Base-by-base conservation (phyloP, 1,140 invertebrate genomes). In the Papilio polytes region DNA sequence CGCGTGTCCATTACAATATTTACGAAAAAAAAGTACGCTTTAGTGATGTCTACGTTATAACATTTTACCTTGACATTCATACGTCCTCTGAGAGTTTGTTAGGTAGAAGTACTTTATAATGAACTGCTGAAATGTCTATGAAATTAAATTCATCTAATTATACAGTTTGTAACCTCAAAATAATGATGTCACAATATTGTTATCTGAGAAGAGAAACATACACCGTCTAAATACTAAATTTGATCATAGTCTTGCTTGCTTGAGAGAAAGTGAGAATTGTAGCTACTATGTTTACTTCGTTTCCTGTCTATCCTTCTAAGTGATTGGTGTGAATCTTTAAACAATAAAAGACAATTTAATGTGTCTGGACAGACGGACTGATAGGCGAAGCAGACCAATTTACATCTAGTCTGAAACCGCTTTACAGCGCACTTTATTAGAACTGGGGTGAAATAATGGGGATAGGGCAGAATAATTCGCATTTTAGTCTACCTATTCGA, bases 1-100 rank as follows among this genome's bases (percentile, higher is more conserved):
- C 74, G 74, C 74, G 74, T 76, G 74, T 76, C 74, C 74, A 48
- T 76, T 76, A 46, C 74, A 15, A 76, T 48, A 76, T 76, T 53
- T 48, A 76, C 44, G 44, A 26, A 73, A 74, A 72, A 46, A 51
- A 31, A 44, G 15, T 53, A 76, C 46, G 22, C n/a, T 76, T 46
- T 76, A 48, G 73, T 63, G 56, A 66, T 66, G 26, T 70, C 26
- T 70, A 31, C 63, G 63, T 31, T 26, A 15, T 51, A 48, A 48
- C 18, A 22, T 46, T 51, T 76, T 76, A 76, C 74, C 46, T 76
- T 76, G 74, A 76, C 41, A 76, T 76, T 76, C 41, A 76, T 51
- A 15, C 46, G 74, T 76, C 74, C 74, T 76, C 46, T 76, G 59
- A 8, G 26, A 31, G 13, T 70, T 70, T 31, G 59, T 63, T 63